Percentiles rank a stretch among this genome's conserved stretches.
Conservation (phyloP, 2,113 vertebrate species). For the Amblyopsis rosae region DNA sequence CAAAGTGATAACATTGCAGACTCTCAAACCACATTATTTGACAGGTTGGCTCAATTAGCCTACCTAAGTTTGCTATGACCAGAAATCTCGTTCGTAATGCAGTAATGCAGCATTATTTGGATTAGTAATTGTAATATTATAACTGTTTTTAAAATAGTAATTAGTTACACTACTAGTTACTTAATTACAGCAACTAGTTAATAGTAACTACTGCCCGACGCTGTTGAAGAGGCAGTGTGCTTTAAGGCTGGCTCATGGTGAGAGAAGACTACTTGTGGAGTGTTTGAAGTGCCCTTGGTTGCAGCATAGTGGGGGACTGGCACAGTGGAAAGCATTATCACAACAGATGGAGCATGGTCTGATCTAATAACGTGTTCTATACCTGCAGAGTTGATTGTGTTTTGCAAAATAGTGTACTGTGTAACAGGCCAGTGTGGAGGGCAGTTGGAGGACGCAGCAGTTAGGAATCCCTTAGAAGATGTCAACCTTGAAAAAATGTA, state of each 20-base stretch:
- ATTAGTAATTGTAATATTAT: too few species aligned
- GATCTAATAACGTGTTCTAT: constrained; percentile 37
- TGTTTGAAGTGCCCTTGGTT: constrained; percentile 8
- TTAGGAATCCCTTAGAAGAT: not conserved
- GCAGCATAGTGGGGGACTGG: constrained; percentile 27
- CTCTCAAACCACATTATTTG: too few species aligned
- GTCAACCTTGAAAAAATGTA: too few species aligned
- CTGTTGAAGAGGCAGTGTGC: constrained; percentile 35
- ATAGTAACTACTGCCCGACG: too few species aligned
- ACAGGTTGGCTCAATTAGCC: too few species aligned
- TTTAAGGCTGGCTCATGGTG: constrained; percentile 24
- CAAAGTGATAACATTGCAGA: too few species aligned
- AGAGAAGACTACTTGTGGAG: constrained; percentile 31
- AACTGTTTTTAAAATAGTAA: too few species aligned
- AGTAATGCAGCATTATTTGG: too few species aligned
- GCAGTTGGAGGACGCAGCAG: constrained; percentile 22
- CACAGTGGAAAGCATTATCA: constrained; percentile 9
- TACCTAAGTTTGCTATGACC: too few species aligned
- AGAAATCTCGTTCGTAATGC: too few species aligned
- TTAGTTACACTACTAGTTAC: too few species aligned
- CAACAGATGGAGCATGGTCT: constrained; percentile 38
- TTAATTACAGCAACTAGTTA: too few species aligned
- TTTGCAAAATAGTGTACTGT: constrained; percentile 19
- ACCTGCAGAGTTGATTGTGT: constrained; percentile 45
- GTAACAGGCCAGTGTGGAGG: constrained; percentile 7